Evolutionary conservation across 2,797 vertebrate species (phyloP).

Genomic region (Momotus momota): DNA sequence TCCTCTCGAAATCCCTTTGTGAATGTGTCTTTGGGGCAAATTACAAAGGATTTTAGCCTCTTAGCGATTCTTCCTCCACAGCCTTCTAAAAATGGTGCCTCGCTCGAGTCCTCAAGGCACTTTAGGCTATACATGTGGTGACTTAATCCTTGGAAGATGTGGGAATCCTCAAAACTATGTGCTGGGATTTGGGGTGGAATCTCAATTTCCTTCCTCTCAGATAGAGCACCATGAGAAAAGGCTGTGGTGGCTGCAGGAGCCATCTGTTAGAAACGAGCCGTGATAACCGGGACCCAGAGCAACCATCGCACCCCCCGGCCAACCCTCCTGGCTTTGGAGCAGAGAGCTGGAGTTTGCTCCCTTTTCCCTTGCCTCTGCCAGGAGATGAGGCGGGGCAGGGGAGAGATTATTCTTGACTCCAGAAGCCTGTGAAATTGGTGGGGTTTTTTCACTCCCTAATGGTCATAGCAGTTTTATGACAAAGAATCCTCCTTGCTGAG

Average conservation of each 20-base stretch:
- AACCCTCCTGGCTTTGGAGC: background rate
- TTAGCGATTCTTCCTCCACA: background rate
- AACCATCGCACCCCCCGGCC: background rate
- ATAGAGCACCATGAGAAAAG: constrained; percentile 38
- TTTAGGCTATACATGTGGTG: constrained; percentile 33
- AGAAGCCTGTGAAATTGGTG: background rate
- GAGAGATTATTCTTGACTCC: background rate
- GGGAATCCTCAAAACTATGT: constrained; percentile 47
- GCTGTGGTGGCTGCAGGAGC: background rate
- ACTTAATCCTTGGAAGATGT: constrained; percentile 57
- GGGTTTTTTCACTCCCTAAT: background rate
- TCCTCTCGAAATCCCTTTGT: background rate
- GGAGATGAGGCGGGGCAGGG: background rate
- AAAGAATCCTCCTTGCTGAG: background rate
- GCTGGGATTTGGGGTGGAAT: constrained; percentile 67
- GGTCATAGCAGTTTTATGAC: background rate
- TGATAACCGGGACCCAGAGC: background rate
- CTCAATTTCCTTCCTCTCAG: constrained; percentile 64
- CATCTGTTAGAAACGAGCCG: background rate
- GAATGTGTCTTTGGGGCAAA: background rate
- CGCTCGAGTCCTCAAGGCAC: background rate
- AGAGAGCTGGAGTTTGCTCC: background rate
- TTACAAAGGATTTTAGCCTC: background rate
- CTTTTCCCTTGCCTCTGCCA: background rate
- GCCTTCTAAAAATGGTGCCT: background rate